Base-by-base conservation (phyloP, 2,888 invertebrate species). In the Nebria brevicollis region DNA sequence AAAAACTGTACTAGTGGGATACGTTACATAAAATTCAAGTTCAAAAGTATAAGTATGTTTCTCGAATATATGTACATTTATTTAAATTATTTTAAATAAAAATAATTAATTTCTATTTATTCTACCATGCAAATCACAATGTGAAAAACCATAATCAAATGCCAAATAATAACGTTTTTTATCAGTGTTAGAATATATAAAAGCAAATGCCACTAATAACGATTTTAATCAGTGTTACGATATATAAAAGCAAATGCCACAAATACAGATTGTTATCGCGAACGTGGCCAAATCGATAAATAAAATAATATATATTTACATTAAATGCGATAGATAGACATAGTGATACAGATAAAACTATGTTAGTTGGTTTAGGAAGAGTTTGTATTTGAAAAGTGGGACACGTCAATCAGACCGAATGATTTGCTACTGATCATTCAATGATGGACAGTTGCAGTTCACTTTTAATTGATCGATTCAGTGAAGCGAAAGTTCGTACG, bases 361-460 rank as follows among this genome's bases (percentile, higher is more conserved):
- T 54, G 54, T 54, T 54, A 54, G 54, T 54, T 54, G 54, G 13
- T 54, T 68, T 68, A 68, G 20, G 11, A 73, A 41, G 43, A 26
- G 34, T 41, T 41, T 41, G 7, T 43, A 54, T 43, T 15, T 68
- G 41, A 13, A 41, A 78, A 73, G 72, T 72, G 72, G 73, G 78
- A 34, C 54, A 64, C 66, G 66, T 78, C 78, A 70, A 70, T 70
- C 70, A 70, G 70, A 34, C 11, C 70, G 34, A 34, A 54, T 54
- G 70, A 26, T 34, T 25, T 70, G 26, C 70, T 70, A 25, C 26
- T 26, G 70, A 70, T 70, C 70, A 13, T 34, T 70, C 70, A 26
- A 70, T 70, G 70, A 70, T 70, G 70, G 70, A 70, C 70, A 70
- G 54, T 54, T 25, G 70, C 70, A 34, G 70, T 70, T 70, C 70